Evolutionary conservation across 2,888 invertebrate species (phyloP), one percentile per base, ranked within the genome.

Genomic region (Molorchus minor): DNA sequence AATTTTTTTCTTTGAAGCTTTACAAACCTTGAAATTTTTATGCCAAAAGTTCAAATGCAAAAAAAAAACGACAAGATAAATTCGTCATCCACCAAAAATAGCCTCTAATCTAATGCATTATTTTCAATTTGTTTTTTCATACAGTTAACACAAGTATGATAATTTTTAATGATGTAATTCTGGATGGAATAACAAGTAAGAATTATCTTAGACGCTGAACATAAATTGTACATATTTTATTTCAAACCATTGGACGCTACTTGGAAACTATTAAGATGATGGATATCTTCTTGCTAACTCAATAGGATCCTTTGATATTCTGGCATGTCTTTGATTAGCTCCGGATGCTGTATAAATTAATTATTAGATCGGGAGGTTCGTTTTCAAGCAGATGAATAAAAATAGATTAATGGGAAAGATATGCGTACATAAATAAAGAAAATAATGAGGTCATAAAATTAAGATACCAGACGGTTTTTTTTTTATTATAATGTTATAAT

Each of bases 381-480:
- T 17, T 16, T n/a, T 33, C 33, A 10, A 33, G 12, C n/a, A 12
- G 33, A 3, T 7, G 33, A 29, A n/a, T 5, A 10, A 17, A 38
- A 49, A 49, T 13, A 49, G 36, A 46, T 12, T 33, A 13, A 41
- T 33, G 1, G 35, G 20, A 4, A 12, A 1, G 25, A 25, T 10
- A 15, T 38, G 25, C 36, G 38, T 16, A 19, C 38, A 49, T 25
- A 38, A 21, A 16, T 19, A 19, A 8, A 35, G 17, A n/a, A 12
- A 15, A 49, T 12, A 12, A 35, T 38, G 25, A 49, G 25, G 21
- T 10, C 2, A n/a, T 15, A 7, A 12, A 12, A 49, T 49, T 47
- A 47, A 19, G 35, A 47, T 47, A 47, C 49, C 29, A 49, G 38
- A 36, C 49, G 43, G 2, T 33, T 16, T 38, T 33, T 16, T 38